Percentiles rank a stretch among this genome's conserved stretches.
phyloP scores from a whole-genome alignment of 2,113 vertebrate genomes.

The Rhodinocichla rosea region DNA sequence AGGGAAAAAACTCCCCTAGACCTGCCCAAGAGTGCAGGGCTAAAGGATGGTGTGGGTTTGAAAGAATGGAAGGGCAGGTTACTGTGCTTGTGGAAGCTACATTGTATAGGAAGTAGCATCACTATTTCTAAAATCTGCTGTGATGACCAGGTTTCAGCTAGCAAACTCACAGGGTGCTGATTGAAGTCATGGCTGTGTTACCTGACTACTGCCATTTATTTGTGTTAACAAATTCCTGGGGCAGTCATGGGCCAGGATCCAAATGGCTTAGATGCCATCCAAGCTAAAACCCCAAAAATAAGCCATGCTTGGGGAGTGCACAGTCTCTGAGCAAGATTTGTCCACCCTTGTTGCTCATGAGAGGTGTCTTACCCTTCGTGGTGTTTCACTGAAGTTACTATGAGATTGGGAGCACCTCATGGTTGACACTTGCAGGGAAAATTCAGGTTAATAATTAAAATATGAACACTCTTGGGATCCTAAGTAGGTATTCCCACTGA shows the following conservation, averaged over 20 bases:
- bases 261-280: not conserved
- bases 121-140: not conserved
- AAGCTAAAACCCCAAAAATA: not conserved
- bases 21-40: not conserved
- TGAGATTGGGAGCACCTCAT: not conserved
- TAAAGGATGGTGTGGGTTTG: not conserved
- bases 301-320: not conserved
- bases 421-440: not conserved
- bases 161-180: not conserved
- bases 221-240: not conserved
- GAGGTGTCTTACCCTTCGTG: fast-evolving
- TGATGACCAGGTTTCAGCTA: not conserved
- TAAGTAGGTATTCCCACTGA: not conserved
- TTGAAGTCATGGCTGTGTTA: not conserved
- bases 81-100: not conserved
- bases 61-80: not conserved
- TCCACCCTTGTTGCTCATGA: not conserved
- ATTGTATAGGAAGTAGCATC: not conserved
- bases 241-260: not conserved
- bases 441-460: not conserved
- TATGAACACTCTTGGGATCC: not conserved
- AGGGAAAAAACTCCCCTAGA: not conserved
- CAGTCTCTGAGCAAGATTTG: not conserved
- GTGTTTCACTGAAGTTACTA: not conserved
- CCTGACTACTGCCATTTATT: not conserved